Base-by-base conservation (phyloP, 2,888 invertebrate species). In the Alsophila aescularia region DNA sequence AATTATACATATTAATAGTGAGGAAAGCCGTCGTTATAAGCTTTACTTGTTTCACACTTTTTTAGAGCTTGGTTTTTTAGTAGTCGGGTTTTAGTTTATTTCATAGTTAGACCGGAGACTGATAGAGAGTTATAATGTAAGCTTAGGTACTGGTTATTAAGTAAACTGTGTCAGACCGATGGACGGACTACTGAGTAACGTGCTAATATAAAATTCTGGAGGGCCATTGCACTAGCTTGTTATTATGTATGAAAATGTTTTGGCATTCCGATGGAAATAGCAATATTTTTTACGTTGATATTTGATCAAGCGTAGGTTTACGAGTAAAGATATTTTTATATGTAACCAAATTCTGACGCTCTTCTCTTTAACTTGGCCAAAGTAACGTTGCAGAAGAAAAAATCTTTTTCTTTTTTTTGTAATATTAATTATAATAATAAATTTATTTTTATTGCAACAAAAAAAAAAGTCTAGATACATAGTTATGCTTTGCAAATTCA, bases 171-270 rank as follows among this genome's bases (percentile, higher is more conserved):
- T 13, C 2, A 45, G 4, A 15, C 21, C 14, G 40, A 44, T 32
- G 41, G 41, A 15, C 36, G 15, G 41, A 32, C 24, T 52, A 42
- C 53, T 43, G 37, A 41, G 31, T 50, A 44, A 45, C 35, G 44
- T 29, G 44, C 18, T 54, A 27, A 55, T 54, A 54, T 24, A 43
- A 54, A 54, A 55, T 50, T 40, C 49, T 36, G 35, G 45, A 43
- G 35, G 44, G 31, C 44, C 44, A 13, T 39, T 48, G 37, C 37
- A 48, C 36, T 27, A 15, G 27, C 24, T n/a, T 24, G 2, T 48
- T 48, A 53, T 53, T 48, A 48, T 43, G 42, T 53, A 53, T 53
- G 48, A 53, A 43, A 37, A 42, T 53, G 32, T 18, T 13, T 42
- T 31, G 36, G 18, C 13, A 37, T 42, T 53, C 8, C 32, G 18